phyloP scores from a whole-genome alignment of 2,888 invertebrate genomes.

The Stictocephala bisonia region DNA sequence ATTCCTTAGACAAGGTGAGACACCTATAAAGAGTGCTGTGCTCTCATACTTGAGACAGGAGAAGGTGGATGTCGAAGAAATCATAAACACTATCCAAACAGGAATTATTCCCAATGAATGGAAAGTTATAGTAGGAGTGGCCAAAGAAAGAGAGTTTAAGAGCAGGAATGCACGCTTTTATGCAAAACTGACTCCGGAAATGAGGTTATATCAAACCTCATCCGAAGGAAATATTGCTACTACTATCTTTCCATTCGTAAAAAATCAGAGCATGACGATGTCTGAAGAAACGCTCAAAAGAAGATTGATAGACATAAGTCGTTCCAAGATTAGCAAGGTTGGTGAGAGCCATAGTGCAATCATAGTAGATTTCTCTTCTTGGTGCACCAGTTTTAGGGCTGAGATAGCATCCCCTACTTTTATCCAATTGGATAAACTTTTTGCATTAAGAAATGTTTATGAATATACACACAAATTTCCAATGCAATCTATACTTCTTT shows the following conservation, averaged over 20 bases:
- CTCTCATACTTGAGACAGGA: too few species aligned
- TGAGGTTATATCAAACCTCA: neutral
- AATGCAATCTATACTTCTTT: neutral
- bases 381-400: neutral
- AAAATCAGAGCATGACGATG: neutral
- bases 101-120: neutral
- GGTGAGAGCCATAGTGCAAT: neutral
- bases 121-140: constrained; percentile 3
- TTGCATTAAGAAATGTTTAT: too few species aligned
- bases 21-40: too few species aligned
- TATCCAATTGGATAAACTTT: neutral
- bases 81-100: neutral
- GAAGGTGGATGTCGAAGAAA: too few species aligned
- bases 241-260: neutral
- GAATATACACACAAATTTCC: too few species aligned
- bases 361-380: neutral
- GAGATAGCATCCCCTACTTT: neutral
- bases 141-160: constrained; percentile 2
- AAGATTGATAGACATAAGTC: neutral
- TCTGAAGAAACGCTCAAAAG: neutral
- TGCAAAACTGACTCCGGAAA: neutral
- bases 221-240: neutral
- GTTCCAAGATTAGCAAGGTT: neutral
- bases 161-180: neutral
- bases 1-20: neutral